Evolutionary conservation across 2,888 invertebrate genomes (phyloP).

Genomic region (Anagyrus pseudococci): DNA sequence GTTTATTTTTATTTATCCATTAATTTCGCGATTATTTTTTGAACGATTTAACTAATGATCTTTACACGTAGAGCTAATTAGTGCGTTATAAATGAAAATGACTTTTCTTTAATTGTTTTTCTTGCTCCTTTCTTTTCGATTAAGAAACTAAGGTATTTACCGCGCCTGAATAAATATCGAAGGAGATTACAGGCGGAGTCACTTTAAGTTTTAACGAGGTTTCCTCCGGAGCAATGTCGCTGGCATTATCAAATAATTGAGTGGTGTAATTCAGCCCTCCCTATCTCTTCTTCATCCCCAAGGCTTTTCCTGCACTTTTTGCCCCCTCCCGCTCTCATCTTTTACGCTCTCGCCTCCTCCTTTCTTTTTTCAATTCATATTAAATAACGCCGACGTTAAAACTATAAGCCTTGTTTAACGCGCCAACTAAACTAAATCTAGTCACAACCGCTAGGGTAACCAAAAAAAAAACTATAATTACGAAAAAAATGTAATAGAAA

Average conservation of each 20-base stretch:
- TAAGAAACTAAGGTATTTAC: conserved; percentile 51
- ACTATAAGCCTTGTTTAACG: neutral
- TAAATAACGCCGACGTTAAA: too few species aligned
- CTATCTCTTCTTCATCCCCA: conserved; percentile 54
- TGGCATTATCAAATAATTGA: conserved; percentile 63
- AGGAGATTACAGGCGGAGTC: conserved; percentile 61
- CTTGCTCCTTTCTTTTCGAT: conserved; percentile 30
- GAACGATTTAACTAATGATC: neutral
- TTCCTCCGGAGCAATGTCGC: conserved; percentile 58
- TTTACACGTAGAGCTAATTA: neutral
- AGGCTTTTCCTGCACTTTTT: conserved; percentile 23
- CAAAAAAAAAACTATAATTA: too few species aligned
- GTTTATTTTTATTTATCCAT: too few species aligned
- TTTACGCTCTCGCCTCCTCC: conserved; percentile 36
- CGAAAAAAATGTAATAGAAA: too few species aligned
- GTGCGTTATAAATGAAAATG: conserved; percentile 8
- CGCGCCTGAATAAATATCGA: conserved; percentile 59
- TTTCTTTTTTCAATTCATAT: too few species aligned
- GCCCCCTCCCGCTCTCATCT: conserved; percentile 54
- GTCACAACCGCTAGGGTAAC: too few species aligned
- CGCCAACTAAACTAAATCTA: too few species aligned
- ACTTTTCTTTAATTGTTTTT: conserved; percentile 34
- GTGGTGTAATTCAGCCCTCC: conserved; percentile 59
- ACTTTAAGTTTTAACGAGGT: conserved; percentile 62
- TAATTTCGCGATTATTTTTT: too few species aligned